Evolutionary conservation across 1,140 invertebrate species (phyloP), one percentile per base, ranked within the genome.

Genomic region (Temnothorax longispinosus): DNA sequence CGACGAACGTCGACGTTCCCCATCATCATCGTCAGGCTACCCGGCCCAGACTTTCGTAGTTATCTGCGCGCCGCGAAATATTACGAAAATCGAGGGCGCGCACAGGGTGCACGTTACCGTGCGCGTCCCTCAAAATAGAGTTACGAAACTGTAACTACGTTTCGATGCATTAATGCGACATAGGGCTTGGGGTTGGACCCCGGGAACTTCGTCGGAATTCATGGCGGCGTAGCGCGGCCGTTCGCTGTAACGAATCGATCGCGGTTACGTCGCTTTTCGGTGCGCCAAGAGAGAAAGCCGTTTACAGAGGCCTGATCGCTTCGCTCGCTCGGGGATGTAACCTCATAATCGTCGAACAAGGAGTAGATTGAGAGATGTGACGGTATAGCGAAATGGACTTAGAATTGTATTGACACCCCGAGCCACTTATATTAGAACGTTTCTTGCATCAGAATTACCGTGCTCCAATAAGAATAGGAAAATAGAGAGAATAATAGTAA

Each of bases 61-160:
- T 89, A 90, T 89, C 89, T 80, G 74, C 77, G 67, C 85, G 85
- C 85, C 77, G 84, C 77, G 86, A 89, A 93, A 92, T 93, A 93
- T 94, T 93, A 90, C 87, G 77, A 89, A 88, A 76, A 90, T 88
- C 85, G 86, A 65, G 78, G 88, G 88, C 71, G 86, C 58, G 27
- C 67, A 52, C 78, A 56, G 78, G 88, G 87, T 75, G 84, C 62
- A 21, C 69, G 75, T 86, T 86, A 50, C 60, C 91, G 91, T 89
- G 82, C 91, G 92, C 90, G 92, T 92, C 91, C 93, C 91, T 90
- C 87, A 89, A 93, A 94, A 95, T 95, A 92, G 93, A 95, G 94
- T 95, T 94, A 95, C 92, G 69, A 90, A 94, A 94, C 94, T 94
- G 94, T 94, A 95, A 95, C 93, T 94, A 94, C 92, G 92, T 95